Percentiles rank a stretch among this genome's conserved stretches.
Evolutionary conservation across 2,797 vertebrate genomes (phyloP).

Genomic region (Urocyon cinereoargenteus): DNA sequence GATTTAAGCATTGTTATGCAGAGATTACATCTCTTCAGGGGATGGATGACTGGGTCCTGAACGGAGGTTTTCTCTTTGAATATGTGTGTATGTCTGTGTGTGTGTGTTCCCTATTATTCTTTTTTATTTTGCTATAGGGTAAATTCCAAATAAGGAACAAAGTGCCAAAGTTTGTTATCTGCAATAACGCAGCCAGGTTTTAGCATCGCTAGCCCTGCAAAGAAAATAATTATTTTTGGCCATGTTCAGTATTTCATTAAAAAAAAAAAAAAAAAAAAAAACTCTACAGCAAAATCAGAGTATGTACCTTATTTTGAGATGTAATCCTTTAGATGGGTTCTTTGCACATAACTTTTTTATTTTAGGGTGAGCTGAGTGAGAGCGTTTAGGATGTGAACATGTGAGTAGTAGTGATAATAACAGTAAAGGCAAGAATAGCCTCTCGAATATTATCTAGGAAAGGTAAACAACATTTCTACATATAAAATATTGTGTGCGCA

Average conservation of each 20-base stretch:
- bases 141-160: conserved; percentile 71
- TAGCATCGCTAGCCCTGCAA: conserved; percentile 55
- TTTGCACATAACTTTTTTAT: conserved; percentile 22
- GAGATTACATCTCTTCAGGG: conserved; percentile 81
- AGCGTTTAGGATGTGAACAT: not conserved
- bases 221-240: conserved; percentile 68
- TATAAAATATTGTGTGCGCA: not conserved
- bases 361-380: not conserved
- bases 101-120: conserved; percentile 37
- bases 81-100: conserved; percentile 56
- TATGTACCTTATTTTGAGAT: conserved; percentile 66
- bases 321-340: not conserved
- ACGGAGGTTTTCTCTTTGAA: conserved; percentile 49
- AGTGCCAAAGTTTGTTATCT: conserved; percentile 63
- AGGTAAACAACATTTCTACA: not conserved
- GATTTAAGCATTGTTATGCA: conserved; percentile 82
- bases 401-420: not conserved
- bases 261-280: not conserved
- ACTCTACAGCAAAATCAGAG: not conserved
- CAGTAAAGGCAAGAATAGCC: not conserved
- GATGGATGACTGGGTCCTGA: conserved; percentile 54
- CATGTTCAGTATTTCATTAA: conserved; percentile 9
- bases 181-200: conserved; percentile 47
- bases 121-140: conserved; percentile 69
- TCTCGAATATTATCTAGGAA: not conserved